Evolutionary conservation across 2,113 vertebrate species (phyloP).

Genomic region (Isurus oxyrinchus): DNA sequence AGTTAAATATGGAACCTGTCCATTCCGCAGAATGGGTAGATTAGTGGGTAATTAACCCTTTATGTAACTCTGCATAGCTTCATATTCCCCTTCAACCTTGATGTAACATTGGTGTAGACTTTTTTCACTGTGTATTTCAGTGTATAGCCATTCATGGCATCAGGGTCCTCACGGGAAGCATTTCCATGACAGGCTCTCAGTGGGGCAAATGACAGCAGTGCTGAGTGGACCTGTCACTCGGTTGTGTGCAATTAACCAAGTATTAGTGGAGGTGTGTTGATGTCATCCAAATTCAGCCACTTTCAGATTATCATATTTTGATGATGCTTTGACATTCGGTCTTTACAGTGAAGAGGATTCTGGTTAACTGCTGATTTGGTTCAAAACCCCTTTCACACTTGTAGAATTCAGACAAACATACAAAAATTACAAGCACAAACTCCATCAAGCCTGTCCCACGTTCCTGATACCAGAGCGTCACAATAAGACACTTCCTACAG

Average conservation of each 20-base stretch:
- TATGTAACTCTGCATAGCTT: neutral
- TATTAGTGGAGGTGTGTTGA: neutral
- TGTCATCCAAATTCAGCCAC: neutral
- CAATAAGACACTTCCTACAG: neutral
- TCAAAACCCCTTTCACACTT: neutral
- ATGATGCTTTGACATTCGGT: neutral
- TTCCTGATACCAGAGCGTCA: neutral
- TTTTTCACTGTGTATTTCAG: neutral
- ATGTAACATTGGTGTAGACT: neutral
- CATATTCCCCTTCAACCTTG: neutral
- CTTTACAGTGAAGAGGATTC: neutral
- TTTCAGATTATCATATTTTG: neutral
- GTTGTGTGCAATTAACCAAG: neutral
- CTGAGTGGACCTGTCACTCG: neutral
- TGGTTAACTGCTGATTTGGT: neutral
- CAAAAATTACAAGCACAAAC: neutral
- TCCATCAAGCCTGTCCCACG: neutral
- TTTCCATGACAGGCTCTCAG: neutral
- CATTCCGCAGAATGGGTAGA: neutral
- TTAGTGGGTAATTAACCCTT: neutral
- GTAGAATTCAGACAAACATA: neutral
- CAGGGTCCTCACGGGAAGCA: neutral
- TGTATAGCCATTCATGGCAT: neutral
- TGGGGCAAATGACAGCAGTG: neutral
- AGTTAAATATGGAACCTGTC: neutral